Percentiles rank a stretch among this genome's conserved stretches.
Evolutionary conservation across 2,888 invertebrate species (phyloP).

Genomic region (Tineola bisselliella): DNA sequence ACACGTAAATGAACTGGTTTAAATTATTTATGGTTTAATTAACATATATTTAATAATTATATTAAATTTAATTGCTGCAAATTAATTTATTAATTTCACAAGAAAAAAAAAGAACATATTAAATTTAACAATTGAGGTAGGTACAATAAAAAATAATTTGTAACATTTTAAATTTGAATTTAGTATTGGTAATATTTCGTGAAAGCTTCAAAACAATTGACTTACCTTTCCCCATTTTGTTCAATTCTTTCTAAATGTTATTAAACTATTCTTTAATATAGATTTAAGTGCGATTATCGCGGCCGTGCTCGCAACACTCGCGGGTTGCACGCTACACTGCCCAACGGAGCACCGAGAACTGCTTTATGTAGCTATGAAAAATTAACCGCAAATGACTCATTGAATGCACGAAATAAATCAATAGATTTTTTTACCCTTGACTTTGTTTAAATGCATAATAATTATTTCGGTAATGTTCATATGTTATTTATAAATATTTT

Average conservation of each 20-base stretch:
- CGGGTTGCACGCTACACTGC: background rate
- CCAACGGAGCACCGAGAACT: background rate
- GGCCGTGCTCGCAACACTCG: background rate
- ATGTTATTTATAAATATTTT: too few relatives aligned
- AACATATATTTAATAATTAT: too few relatives aligned
- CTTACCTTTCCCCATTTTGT: slow-evolving; percentile 1
- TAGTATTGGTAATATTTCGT: too few relatives aligned
- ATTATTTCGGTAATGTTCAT: background rate
- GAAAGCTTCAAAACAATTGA: background rate
- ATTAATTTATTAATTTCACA: too few relatives aligned
- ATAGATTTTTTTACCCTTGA: background rate
- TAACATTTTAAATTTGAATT: too few relatives aligned
- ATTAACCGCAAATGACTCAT: background rate
- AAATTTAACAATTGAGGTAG: too few relatives aligned
- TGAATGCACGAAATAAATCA: background rate
- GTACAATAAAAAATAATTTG: too few relatives aligned
- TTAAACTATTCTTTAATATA: background rate
- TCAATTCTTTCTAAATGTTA: background rate
- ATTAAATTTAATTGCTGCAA: too few relatives aligned
- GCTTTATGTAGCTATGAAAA: background rate
- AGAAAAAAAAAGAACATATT: too few relatives aligned
- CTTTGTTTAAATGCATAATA: background rate
- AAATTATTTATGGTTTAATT: too few relatives aligned
- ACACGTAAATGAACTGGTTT: too few relatives aligned
- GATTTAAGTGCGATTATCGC: background rate